phyloP scores from a whole-genome alignment of 2,113 vertebrate species.

The Sturnira hondurensis region DNA sequence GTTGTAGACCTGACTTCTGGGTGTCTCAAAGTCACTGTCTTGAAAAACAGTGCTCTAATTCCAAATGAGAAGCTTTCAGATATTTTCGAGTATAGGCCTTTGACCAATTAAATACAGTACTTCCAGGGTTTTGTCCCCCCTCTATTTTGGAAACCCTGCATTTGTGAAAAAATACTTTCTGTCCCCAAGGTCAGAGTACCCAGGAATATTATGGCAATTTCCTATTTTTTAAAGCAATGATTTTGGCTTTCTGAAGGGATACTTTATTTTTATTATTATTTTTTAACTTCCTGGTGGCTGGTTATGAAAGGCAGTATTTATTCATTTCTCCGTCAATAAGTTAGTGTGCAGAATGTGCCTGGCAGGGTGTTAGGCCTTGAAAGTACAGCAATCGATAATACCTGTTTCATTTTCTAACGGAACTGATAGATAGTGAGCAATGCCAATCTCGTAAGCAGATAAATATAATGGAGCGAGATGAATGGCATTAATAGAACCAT shows the following conservation, averaged over 20 bases:
- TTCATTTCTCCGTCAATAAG: neutral
- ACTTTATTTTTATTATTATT: neutral
- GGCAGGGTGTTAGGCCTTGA: neutral
- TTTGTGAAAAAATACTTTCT: neutral
- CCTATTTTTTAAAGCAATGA: neutral
- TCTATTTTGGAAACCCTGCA: neutral
- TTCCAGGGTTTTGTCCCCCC: neutral
- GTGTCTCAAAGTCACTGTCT: neutral
- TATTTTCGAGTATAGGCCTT: neutral
- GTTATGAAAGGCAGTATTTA: neutral
- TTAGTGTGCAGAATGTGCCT: neutral
- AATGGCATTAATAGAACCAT: neutral
- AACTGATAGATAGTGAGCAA: neutral
- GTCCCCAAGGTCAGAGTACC: neutral
- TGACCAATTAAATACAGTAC: neutral
- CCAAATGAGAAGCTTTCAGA: neutral
- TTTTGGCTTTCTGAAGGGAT: neutral
- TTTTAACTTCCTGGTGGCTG: neutral
- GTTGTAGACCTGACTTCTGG: neutral
- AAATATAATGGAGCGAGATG: neutral
- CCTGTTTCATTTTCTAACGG: neutral
- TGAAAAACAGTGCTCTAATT: slow-evolving; percentile 8
- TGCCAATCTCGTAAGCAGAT: neutral
- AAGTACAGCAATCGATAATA: neutral
- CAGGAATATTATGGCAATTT: neutral